phyloP scores from a whole-genome alignment of 2,113 vertebrate genomes.

The Piliocolobus tephrosceles region DNA sequence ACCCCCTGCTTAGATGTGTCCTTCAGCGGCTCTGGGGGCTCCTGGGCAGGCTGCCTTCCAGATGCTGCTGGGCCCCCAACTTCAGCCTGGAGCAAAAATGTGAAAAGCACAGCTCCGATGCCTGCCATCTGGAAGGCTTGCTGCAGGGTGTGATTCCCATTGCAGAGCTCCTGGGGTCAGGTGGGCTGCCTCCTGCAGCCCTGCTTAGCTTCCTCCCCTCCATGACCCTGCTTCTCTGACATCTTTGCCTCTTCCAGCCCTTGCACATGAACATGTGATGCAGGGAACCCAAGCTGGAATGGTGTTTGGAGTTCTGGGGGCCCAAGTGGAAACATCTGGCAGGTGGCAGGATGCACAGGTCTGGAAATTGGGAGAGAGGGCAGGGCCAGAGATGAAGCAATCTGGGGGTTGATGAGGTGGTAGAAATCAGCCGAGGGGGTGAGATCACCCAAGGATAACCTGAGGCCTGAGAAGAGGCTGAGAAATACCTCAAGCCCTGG shows the following conservation, averaged over 20 bases:
- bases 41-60: background rate
- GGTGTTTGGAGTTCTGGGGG: background rate
- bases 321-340: background rate
- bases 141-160: background rate
- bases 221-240: background rate
- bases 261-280: background rate
- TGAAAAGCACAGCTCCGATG: background rate
- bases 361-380: background rate
- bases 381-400: too few relatives aligned
- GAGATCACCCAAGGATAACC: background rate
- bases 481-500: background rate
- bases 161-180: background rate
- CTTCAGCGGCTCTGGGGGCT: background rate
- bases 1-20: background rate
- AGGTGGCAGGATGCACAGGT: background rate
- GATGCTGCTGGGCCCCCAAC: background rate
- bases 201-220: background rate
- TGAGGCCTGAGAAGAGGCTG: background rate
- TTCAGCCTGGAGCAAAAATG: background rate
- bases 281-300: background rate
- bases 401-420: background rate
- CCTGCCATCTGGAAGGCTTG: background rate
- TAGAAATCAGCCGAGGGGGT: background rate
- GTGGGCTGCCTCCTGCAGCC: background rate
- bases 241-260: accelerated